Base-by-base conservation (phyloP, 2,888 invertebrate species). In the Allophyes oxyacanthae region DNA sequence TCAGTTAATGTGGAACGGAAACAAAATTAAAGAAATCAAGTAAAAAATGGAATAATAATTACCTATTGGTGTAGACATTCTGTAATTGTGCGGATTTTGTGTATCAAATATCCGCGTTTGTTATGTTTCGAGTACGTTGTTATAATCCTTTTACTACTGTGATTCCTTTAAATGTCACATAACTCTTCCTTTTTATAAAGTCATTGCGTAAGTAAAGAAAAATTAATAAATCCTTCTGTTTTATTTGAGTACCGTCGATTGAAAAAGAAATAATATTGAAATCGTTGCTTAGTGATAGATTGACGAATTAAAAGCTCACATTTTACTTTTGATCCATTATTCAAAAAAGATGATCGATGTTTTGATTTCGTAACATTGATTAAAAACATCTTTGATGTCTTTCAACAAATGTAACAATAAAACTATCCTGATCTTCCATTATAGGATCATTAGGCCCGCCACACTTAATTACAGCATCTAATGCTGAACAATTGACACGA, bases 101-200 rank as follows among this genome's bases (percentile, higher is more conserved):
- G 78, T 84, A 86, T 87, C 83, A 78, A 69, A 79, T 86, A 69
- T 78, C 84, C 61, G 64, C 55, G 40, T 76, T 79, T 76, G 72
- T 80, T 51, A 7, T 85, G 85, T 79, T 88, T 88, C 81, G 33
- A 64, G 60, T 60, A 59, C 74, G 61, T 42, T 59, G 6, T 55
- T 28, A 52, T 74, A 79, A 78, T 69, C 70, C 70, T 63, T 73
- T 65, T 67, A 50, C 72, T 55, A 37, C 38, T 44, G 46, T 59
- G 44, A 45, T 13, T 20, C 20, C 20, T 20, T 20, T 20, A 3
- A n/a, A 20, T 20, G 20, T 20, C 20, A 64, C 13, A 34, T 25
- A 6, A 28, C 4, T 28, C 6, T 28, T 28, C 28, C 8, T 1
- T 6, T 6, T 2, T 28, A 28, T 6, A 1, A 1, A n/a, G n/a